Evolutionary conservation across 2,113 vertebrate species (phyloP).

Genomic region (Myrmecobius fasciatus): DNA sequence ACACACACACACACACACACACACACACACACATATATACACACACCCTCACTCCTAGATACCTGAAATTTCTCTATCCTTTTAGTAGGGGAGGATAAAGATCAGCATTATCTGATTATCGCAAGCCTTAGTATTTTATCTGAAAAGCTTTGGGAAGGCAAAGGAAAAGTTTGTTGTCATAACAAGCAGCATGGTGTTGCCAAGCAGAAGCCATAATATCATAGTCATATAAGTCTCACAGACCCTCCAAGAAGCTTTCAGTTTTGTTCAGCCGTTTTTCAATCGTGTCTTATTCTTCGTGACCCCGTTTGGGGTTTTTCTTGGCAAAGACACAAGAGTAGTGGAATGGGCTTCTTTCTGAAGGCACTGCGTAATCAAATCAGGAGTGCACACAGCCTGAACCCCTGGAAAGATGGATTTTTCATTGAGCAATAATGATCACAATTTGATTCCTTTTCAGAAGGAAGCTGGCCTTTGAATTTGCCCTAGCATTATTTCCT

Average conservation of each 20-base stretch:
- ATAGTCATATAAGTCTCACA: constrained; percentile 17
- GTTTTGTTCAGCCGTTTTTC: not conserved
- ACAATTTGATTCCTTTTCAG: constrained; percentile 61
- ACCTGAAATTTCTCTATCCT: constrained; percentile 29
- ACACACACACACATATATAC: too few species aligned
- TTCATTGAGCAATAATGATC: constrained; percentile 35
- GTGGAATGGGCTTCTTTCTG: constrained; percentile 44
- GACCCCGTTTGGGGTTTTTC: not conserved
- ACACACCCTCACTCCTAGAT: constrained; percentile 32
- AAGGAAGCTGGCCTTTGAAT: constrained; percentile 65
- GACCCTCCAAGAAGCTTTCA: constrained; percentile 33
- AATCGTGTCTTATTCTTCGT: not conserved
- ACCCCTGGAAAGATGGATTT: constrained; percentile 20
- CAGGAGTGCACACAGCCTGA: constrained; percentile 1
- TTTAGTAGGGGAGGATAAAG: constrained; percentile 35
- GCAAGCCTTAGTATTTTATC: constrained; percentile 48
- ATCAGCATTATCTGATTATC: constrained; percentile 42
- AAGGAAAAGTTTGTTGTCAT: constrained; percentile 55
- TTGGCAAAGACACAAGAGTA: constrained; percentile 3
- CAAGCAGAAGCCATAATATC: constrained; percentile 40
- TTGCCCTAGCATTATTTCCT: constrained; percentile 48
- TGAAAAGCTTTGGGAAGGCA: constrained; percentile 45
- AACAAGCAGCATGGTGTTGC: constrained; percentile 20
- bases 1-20: too few species aligned
- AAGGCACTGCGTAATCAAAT: constrained; percentile 45